phyloP scores from a whole-genome alignment of 2,888 invertebrate species.

The Neoitamus cyanurus region DNA sequence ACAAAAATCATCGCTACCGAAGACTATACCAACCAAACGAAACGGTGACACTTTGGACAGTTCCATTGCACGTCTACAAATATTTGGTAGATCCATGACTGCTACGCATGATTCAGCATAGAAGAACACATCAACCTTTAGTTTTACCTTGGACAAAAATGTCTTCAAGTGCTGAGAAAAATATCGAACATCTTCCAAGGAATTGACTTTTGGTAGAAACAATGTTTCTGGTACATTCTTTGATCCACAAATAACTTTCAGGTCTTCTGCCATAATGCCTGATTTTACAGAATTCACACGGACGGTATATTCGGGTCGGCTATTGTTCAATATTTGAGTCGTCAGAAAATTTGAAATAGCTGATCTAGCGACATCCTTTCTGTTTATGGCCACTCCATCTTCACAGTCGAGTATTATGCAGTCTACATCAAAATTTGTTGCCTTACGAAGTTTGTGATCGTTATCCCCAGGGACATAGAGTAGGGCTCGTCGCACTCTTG shows the following conservation, averaged over 20 bases:
- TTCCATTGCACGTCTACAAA: conserved; percentile 67
- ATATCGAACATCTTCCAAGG: conserved; percentile 67
- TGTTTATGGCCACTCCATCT: conserved; percentile 75
- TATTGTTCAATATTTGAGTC: conserved; percentile 60
- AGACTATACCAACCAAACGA: conserved; percentile 71
- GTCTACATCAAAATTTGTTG: conserved; percentile 68
- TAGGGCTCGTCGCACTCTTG: conserved; percentile 68
- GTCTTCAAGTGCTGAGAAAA: conserved; percentile 60
- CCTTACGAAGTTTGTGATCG: conserved; percentile 71
- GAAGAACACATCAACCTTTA: conserved; percentile 68
- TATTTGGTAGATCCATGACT: conserved; percentile 70
- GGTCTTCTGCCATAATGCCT: conserved; percentile 70
- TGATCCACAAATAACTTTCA: conserved; percentile 64
- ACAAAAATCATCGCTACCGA: conserved; percentile 78
- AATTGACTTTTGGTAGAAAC: conserved; percentile 72
- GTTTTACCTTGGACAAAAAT: conserved; percentile 59
- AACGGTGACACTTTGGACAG: conserved; percentile 64
- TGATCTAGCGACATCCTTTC: conserved; percentile 70
- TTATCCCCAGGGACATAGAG: conserved; percentile 77
- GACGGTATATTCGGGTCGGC: conserved; percentile 69
- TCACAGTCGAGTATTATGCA: conserved; percentile 76
- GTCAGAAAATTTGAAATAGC: conserved; percentile 60
- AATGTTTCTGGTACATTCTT: conserved; percentile 54
- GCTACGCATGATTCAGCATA: conserved; percentile 73
- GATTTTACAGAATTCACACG: conserved; percentile 73